A percentile compares a stretch with the other conserved stretches of the same genome.
These are phyloP conservation scores for Nemurella pictetii DNA, from an alignment of 2,888 invertebrate species.

Conservation along the genomic window DNA sequence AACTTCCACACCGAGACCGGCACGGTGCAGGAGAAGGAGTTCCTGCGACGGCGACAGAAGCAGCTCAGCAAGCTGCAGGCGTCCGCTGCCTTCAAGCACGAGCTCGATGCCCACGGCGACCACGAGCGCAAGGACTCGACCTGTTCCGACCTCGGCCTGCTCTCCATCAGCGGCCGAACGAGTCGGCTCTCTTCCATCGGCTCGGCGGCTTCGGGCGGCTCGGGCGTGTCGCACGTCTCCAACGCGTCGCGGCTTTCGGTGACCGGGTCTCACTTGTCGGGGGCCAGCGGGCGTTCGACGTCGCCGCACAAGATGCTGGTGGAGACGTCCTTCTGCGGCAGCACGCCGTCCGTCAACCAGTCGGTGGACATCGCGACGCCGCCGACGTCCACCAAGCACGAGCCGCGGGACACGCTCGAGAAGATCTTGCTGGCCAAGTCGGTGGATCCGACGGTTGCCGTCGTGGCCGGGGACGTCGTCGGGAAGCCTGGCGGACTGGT, in stretches of 20 bases:
- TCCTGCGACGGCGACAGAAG: slow-evolving; percentile 20
- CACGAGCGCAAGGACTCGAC: slow-evolving; percentile 48
- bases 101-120: slow-evolving; percentile 50
- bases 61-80: slow-evolving; percentile 32
- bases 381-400: slow-evolving; percentile 35
- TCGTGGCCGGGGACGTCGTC: slow-evolving; percentile 17
- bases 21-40: slow-evolving; percentile 46
- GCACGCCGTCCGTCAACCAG: slow-evolving; percentile 61
- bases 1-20: slow-evolving; percentile 71
- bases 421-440: slow-evolving; percentile 37
- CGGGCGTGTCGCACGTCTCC: slow-evolving; percentile 46
- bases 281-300: slow-evolving; percentile 54
- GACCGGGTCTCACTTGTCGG: slow-evolving; percentile 47
- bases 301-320: slow-evolving; percentile 90
- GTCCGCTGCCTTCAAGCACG: slow-evolving; percentile 54
- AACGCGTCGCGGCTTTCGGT: slow-evolving; percentile 53
- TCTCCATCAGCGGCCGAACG: slow-evolving; percentile 76
- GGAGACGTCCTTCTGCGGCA: slow-evolving; percentile 89
- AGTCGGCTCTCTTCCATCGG: slow-evolving; percentile 82
- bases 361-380: slow-evolving; percentile 47
- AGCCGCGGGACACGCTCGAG: slow-evolving; percentile 38
- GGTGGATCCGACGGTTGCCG: slow-evolving; percentile 33
- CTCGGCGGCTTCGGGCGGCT: slow-evolving; percentile 48
- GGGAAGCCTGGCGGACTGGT: not conserved
- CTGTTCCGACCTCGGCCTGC: slow-evolving; percentile 69